A percentile compares a stretch with the other conserved stretches of the same genome.
phyloP scores from a whole-genome alignment of 2,888 invertebrate species.

The Abscondita cerata region DNA sequence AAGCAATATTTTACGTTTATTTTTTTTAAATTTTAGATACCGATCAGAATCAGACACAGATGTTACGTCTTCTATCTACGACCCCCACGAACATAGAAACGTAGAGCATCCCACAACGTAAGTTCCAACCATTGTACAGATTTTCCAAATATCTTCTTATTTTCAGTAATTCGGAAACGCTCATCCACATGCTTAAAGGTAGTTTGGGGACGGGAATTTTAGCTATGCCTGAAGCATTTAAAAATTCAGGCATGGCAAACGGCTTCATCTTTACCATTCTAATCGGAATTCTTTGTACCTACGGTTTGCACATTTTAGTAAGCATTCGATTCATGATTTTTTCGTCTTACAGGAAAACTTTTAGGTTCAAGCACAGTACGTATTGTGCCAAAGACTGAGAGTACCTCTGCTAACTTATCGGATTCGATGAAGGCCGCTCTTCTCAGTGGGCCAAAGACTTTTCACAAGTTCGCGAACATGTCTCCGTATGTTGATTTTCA shows the following conservation, averaged over 20 bases:
- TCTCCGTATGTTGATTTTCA: conserved; percentile 41
- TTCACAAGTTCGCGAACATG: conserved; percentile 66
- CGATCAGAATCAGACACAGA: too few relatives aligned
- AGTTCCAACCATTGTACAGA: conserved; percentile 53
- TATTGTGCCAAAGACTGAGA: conserved; percentile 68
- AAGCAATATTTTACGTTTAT: too few relatives aligned
- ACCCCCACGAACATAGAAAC: conserved; percentile 71
- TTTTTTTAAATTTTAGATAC: too few relatives aligned
- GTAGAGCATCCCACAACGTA: conserved; percentile 78
- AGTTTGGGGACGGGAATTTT: conserved; percentile 92
- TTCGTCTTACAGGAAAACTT: background rate
- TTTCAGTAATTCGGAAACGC: conserved; percentile 77
- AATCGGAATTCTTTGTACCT: conserved; percentile 82
- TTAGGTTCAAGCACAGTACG: conserved; percentile 60
- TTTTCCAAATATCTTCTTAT: conserved; percentile 20
- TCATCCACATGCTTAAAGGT: conserved; percentile 87
- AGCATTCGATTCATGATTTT: conserved; percentile 46
- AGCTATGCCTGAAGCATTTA: conserved; percentile 90
- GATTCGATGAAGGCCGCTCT: conserved; percentile 74
- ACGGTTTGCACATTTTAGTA: conserved; percentile 88
- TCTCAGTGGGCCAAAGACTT: conserved; percentile 71
- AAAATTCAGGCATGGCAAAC: conserved; percentile 80
- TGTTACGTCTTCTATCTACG: conserved; percentile 58
- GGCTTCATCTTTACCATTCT: conserved; percentile 78
- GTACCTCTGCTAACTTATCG: conserved; percentile 82